Base-by-base conservation (phyloP, 1,140 invertebrate species). In the Oreohelix idahoensis region DNA sequence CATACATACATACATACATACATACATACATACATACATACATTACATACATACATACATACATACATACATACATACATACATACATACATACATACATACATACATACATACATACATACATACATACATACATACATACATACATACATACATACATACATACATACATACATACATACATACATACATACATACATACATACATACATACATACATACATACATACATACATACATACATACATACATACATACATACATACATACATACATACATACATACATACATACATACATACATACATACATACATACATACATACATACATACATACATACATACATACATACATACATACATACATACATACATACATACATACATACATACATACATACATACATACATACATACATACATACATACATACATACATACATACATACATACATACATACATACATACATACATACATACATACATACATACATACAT, bases 301-400 rank as follows among this genome's bases (percentile, higher is more conserved):
- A 73, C 70, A 73, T 32, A 73, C n/a, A 42, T 35, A 42, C 70
- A n/a, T 73, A 42, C 70, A n/a, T 73, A 42, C 74, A 32, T 51
- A 51, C 38, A 51, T 29, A 51, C 74, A 51, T 51, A 76, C 74
- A 76, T n/a, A 76, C 74, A 45, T n/a, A 76, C 74, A 76, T n/a
- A 76, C 42, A 35, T 26, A 71, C 35, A 71, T 26, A 71, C 35
- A 71, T 36, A 71, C 32, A 71, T 23, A 71, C 32, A 71, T 23
- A 71, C 32, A 71, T 23, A 71, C 32, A 71, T 23, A 71, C 32
- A 71, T 36, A 71, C 15, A 38, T 17, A 71, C 35, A 35, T 20
- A 71, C 32, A 38, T 17, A 36, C 35, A 71, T 11, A 71, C 32
- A 71, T 20, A 71, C 35, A 39, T 26, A 36, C 38, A 38, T 23